Evolutionary conservation across 2,888 invertebrate genomes (phyloP), one percentile per base, ranked within the genome.

Genomic region (Pyrochroa serraticornis): DNA sequence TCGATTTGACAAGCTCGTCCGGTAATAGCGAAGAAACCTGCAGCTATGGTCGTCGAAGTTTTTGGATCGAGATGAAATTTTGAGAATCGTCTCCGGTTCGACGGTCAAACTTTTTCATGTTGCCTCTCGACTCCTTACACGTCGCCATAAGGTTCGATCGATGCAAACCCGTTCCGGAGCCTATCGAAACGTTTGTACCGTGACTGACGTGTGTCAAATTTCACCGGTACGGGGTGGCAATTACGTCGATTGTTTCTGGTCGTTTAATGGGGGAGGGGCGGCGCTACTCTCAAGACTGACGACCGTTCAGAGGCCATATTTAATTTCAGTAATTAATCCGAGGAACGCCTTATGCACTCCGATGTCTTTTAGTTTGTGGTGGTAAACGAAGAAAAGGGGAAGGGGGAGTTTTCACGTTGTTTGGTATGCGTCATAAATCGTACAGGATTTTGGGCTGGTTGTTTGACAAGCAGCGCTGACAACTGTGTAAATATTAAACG

Each of bases 401-500:
- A 39, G 8, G 9, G 38, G 22, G 10, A 34, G 3, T 12, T 39
- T 33, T 9, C 30, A 37, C n/a, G 39, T 6, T 30, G 12, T 32
- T 10, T 36, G 48, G 42, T 35, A 38, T 44, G 35, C 45, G 37
- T 42, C 55, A 36, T 60, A 56, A 61, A 63, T 58, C 52, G 32
- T 42, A 36, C 22, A 22, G 22, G 3, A 22, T 22, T n/a, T 22
- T 43, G 46, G 53, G 47, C 50, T 47, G 53, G 62, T 62, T 66
- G 62, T 67, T 69, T 69, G 67, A 66, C 69, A 64, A 68, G 61
- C 63, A 62, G 56, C 60, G 64, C 64, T 66, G 68, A 67, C 69
- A 68, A 71, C 68, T 67, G 67, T 63, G 66, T 64, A 67, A 71
- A 71, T 68, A 69, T 67, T 67, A 59, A 58, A 52, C 51, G 43